Base-by-base conservation (phyloP, 2,113 vertebrate species). In the Gobiocypris rarus region DNA sequence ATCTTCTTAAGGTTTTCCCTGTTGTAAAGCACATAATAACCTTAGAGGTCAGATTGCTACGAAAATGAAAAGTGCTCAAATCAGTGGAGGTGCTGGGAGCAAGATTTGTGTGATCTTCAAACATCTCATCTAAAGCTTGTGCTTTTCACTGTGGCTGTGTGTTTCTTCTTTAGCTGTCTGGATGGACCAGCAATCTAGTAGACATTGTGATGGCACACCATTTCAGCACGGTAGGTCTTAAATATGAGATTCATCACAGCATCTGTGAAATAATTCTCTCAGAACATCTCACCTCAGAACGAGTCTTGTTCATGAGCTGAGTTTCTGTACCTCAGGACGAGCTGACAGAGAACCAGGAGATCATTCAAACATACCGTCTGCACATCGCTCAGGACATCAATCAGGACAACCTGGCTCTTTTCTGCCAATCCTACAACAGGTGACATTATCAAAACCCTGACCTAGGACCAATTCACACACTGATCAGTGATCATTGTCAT, bases 361-460 rank as follows among this genome's bases (percentile, higher is more conserved):
- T 98, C 86, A 95, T 97, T 90, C 98, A 99, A 91, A 97, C 96
- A 0, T 98, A 97, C 92, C 93, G 96, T 85, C 95, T 97, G 71
- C 98, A 99, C 89, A 95, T 99, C 3, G 95, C 96, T 0, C 97
- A 98, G 91, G 97, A 99, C 54, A 96, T 99, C 67, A 97, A 97
- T 67, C 97, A 96, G 88, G 95, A 98, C 4, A 99, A 99, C 89
- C 93, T 99, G 80, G 94, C 95, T 38, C 94, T 98, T 76, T 99
- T 99, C 89, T 95, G 95, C 89, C 93, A 91, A 73, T 96, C 96
- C 59, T 99, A 99, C 86, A 96, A 97, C 87, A 95, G 96, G 98
- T 99, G 59, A 94, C 9, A 5, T 15, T 4, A 41, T 19, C 6
- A 22, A 54, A 54, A 54, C 52, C 52, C 52, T 22, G 52, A 54